phyloP scores from a whole-genome alignment of 2,113 vertebrate genomes.

The Hyperoodon ampullatus region DNA sequence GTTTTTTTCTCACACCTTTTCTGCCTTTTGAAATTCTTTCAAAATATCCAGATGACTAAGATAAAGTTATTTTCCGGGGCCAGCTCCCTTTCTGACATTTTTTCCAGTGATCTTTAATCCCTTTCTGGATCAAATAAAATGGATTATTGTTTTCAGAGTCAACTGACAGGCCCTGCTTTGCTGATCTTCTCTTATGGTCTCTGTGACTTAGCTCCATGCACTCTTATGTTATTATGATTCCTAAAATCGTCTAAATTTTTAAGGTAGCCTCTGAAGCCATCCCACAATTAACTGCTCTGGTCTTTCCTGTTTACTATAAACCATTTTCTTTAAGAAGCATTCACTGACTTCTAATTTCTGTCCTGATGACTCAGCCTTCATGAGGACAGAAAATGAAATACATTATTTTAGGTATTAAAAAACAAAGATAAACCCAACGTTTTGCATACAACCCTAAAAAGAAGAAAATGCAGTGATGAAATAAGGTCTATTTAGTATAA shows the following conservation, averaged over 20 bases:
- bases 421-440: neutral
- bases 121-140: slow-evolving; percentile 63
- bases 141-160: slow-evolving; percentile 53
- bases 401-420: slow-evolving; percentile 57
- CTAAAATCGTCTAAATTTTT: slow-evolving; percentile 50
- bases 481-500: slow-evolving; percentile 32
- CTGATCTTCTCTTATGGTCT: slow-evolving; percentile 17
- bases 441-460: slow-evolving; percentile 32
- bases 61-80: slow-evolving; percentile 40
- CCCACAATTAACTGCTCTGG: neutral
- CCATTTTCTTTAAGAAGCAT: slow-evolving; percentile 54
- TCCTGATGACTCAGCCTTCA: slow-evolving; percentile 72
- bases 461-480: slow-evolving; percentile 11
- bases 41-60: slow-evolving; percentile 29
- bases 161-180: slow-evolving; percentile 15
- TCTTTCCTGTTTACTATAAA: slow-evolving; percentile 50
- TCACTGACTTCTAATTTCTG: slow-evolving; percentile 59
- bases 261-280: slow-evolving; percentile 30
- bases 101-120: slow-evolving; percentile 37
- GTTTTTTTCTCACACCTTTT: slow-evolving; percentile 41
- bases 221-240: slow-evolving; percentile 38
- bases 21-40: slow-evolving; percentile 22
- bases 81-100: slow-evolving; percentile 22
- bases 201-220: slow-evolving; percentile 14
- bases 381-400: slow-evolving; percentile 65